Evolutionary conservation across 1,140 invertebrate genomes (phyloP).

Genomic region (Pectinophora gossypiella): DNA sequence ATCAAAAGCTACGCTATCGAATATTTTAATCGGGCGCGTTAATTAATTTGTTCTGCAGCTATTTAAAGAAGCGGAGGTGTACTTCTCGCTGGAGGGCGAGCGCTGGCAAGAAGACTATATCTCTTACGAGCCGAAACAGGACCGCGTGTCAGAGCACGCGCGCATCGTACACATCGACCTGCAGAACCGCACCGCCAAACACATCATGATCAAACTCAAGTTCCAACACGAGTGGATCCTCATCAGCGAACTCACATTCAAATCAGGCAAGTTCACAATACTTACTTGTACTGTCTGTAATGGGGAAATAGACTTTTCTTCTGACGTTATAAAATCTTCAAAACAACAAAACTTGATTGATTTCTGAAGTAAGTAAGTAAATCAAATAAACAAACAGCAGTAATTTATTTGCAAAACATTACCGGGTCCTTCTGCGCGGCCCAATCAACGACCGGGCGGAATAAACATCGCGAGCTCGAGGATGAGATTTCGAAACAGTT

Average conservation of each 20-base stretch:
- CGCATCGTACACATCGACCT: constrained; percentile 84
- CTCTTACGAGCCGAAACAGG: constrained; percentile 69
- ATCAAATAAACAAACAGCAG: constrained; percentile 18
- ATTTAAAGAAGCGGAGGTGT: constrained; percentile 82
- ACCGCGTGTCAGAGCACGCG: constrained; percentile 80
- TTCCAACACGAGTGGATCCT: constrained; percentile 92
- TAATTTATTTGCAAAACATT: constrained; percentile 33
- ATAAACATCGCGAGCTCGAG: no score
- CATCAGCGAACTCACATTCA: constrained; percentile 90
- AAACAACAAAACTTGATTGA: no score
- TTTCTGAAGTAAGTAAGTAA: no score
- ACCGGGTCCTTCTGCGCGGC: constrained; percentile 22
- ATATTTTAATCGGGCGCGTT: neutral
- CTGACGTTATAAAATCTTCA: no score
- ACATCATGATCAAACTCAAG: constrained; percentile 85
- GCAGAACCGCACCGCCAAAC: constrained; percentile 84
- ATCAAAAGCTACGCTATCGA: neutral
- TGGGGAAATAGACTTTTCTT: no score
- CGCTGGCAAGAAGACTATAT: constrained; percentile 79
- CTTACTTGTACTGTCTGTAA: no score
- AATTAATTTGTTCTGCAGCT: constrained; percentile 72
- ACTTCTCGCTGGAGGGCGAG: constrained; percentile 87
- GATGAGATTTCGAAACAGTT: constrained; percentile 25
- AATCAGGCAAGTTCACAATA: constrained; percentile 79
- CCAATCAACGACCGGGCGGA: constrained; percentile 27